Conservation (phyloP, 2,113 vertebrate species). For the Cephalopholis sonnerati region DNA sequence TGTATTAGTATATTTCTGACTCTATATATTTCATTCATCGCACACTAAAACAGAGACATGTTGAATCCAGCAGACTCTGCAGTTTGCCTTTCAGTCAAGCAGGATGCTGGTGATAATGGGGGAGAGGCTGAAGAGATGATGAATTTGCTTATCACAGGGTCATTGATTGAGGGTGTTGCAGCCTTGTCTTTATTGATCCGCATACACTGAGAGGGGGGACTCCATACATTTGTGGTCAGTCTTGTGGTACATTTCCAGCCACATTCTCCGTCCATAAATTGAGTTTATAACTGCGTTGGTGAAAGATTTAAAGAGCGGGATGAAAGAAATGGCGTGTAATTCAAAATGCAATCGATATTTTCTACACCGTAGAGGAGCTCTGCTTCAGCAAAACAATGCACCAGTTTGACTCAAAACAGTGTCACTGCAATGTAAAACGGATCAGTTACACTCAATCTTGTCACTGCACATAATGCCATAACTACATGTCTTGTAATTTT, state of each 20-base stretch:
- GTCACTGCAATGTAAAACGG: not conserved
- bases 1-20: not conserved
- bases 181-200: slow-evolving; percentile 71
- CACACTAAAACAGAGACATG: not conserved
- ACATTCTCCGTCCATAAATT: slow-evolving; percentile 62
- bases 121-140: slow-evolving; percentile 49
- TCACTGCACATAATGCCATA: not conserved
- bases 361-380: not conserved
- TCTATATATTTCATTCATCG: not conserved
- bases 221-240: slow-evolving; percentile 34
- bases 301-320: slow-evolving; percentile 51
- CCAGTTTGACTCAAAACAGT: not conserved
- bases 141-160: slow-evolving; percentile 65
- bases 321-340: slow-evolving; percentile 20
- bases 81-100: not conserved
- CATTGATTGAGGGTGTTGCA: slow-evolving; percentile 68
- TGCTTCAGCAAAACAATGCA: slow-evolving; percentile 31
- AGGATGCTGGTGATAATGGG: slow-evolving; percentile 9
- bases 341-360: slow-evolving; percentile 49
- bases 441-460: not conserved
- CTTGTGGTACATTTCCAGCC: slow-evolving; percentile 45
- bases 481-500: not conserved
- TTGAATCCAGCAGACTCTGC: not conserved
- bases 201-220: slow-evolving; percentile 38
- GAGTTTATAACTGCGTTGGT: slow-evolving; percentile 33